These are phyloP conservation scores for Choloepus hoffmanni DNA, from an alignment of 2,113 vertebrate genomes.

Conservation along the genomic window DNA sequence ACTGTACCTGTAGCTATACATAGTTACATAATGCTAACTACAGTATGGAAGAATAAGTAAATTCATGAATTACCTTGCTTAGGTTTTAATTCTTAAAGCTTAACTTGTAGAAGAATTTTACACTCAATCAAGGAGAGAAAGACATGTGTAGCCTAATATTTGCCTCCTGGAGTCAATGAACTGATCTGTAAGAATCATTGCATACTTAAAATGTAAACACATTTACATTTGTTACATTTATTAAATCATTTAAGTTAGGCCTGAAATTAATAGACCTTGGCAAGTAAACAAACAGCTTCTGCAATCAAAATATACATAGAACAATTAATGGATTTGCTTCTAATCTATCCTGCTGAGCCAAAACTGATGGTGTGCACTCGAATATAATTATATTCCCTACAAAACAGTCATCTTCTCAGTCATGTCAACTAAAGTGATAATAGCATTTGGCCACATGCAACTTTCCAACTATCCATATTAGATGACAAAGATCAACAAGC, in stretches of 20 bases:
- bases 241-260: conserved; percentile 50
- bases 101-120: conserved; percentile 52
- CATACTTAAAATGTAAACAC: conserved; percentile 65
- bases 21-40: conserved; percentile 7
- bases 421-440: not conserved
- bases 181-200: not conserved
- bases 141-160: conserved; percentile 35
- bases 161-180: conserved; percentile 52
- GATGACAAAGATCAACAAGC: not conserved
- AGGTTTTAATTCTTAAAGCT: conserved; percentile 58
- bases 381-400: not conserved
- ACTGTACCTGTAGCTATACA: not conserved
- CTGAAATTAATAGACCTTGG: conserved; percentile 48
- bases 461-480: not conserved
- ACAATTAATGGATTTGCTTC: conserved; percentile 57
- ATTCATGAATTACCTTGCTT: conserved; percentile 28
- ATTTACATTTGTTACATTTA: conserved; percentile 60
- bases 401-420: conserved; percentile 41
- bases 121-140: conserved; percentile 41
- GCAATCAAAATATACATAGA: conserved; percentile 66
- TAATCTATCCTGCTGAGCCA: conserved; percentile 36
- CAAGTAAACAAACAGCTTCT: conserved; percentile 63
- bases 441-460: conserved; percentile 1
- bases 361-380: conserved; percentile 4
- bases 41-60: conserved; percentile 9